Evolutionary conservation across 2,888 invertebrate genomes (phyloP).

Genomic region (Xestobium rufovillosum): DNA sequence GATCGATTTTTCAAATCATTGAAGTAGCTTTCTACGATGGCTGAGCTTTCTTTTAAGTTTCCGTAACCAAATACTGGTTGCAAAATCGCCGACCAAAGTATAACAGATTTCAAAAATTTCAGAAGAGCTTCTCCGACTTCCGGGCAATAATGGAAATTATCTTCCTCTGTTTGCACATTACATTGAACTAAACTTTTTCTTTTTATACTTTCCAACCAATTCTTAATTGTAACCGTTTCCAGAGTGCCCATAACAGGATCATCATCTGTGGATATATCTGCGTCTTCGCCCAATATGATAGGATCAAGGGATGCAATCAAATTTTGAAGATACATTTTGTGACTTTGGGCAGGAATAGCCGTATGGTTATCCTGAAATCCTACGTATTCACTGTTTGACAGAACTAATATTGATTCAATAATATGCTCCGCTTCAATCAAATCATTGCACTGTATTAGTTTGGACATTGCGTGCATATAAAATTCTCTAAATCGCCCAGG

Average conservation of each 20-base stretch:
- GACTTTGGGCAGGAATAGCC: not conserved
- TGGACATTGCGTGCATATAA: not conserved
- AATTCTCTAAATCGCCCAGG: slow-evolving; percentile 1
- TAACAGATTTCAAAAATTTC: not conserved
- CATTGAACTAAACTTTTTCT: not conserved
- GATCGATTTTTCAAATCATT: not conserved
- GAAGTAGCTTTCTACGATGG: slow-evolving; percentile 2
- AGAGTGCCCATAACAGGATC: not conserved
- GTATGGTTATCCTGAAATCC: not conserved
- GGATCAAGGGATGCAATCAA: not conserved
- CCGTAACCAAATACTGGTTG: not conserved
- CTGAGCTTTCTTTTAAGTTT: not conserved
- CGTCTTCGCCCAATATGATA: too few species aligned
- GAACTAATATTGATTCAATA: not conserved
- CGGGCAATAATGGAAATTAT: slow-evolving; percentile 3
- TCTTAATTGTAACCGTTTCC: not conserved
- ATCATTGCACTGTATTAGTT: not conserved
- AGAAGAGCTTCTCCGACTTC: not conserved
- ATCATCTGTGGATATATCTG: not conserved
- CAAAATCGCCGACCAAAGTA: slow-evolving; percentile 1
- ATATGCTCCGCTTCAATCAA: not conserved
- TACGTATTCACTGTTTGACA: slow-evolving; percentile 1
- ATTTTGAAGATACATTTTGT: not conserved
- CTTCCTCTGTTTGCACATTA: not conserved
- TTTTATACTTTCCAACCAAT: not conserved